A percentile compares a stretch with the other conserved stretches of the same genome.
These are phyloP conservation scores for Arvicanthis niloticus DNA, from an alignment of 2,113 vertebrate genomes.

Conservation along the genomic window DNA sequence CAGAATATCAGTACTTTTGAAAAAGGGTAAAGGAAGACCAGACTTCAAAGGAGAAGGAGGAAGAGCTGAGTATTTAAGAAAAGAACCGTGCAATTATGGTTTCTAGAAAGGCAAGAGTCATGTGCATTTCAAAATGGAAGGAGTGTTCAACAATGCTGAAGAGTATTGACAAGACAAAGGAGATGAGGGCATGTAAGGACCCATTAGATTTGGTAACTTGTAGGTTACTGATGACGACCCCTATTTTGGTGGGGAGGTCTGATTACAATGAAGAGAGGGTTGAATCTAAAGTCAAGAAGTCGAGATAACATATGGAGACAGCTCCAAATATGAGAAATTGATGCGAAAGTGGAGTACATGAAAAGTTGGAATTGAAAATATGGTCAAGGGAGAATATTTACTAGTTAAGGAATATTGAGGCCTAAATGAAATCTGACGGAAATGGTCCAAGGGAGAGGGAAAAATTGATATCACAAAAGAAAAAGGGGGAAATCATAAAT, in stretches of 20 bases:
- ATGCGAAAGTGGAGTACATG: not conserved
- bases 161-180: not conserved
- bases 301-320: not conserved
- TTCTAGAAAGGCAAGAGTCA: not conserved
- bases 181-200: not conserved
- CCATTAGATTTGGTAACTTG: not conserved
- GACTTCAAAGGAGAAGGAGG: not conserved
- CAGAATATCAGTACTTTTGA: conserved; percentile 12
- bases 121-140: conserved; percentile 37
- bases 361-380: not conserved
- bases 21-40: not conserved
- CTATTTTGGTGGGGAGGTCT: not conserved
- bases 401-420: not conserved
- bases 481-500: conserved; percentile 8
- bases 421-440: not conserved
- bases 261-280: not conserved
- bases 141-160: not conserved
- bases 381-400: not conserved
- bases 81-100: not conserved
- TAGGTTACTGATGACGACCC: not conserved
- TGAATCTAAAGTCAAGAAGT: not conserved
- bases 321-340: not conserved
- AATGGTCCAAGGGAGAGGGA: conserved; percentile 9
- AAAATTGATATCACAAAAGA: not conserved
- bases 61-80: not conserved